Percentiles rank a stretch among this genome's conserved stretches.
Conservation (phyloP, 2,113 vertebrate species). For the Puma concolor region DNA sequence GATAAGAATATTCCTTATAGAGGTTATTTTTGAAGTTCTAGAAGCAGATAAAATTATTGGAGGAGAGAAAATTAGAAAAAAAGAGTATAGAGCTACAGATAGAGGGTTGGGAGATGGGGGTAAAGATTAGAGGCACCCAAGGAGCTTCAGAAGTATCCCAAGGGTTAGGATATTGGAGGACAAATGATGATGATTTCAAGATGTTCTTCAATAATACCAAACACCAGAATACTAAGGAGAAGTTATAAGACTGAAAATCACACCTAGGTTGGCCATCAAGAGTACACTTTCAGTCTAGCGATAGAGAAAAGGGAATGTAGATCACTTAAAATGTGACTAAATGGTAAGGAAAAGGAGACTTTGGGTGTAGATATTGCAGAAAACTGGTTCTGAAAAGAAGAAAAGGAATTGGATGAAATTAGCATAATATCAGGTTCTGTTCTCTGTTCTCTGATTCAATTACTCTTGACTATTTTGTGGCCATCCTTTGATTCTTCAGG, state of each 20-base stretch:
- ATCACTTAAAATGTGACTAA: neutral
- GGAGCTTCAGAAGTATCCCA: neutral
- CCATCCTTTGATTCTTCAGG: neutral
- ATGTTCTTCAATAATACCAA: neutral
- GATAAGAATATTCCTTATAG: neutral
- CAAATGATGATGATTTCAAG: neutral
- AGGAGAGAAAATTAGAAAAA: neutral
- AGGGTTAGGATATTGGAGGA: no score
- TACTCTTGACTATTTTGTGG: neutral
- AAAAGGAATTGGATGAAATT: neutral
- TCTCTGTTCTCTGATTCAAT: neutral
- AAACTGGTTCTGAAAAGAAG: neutral
- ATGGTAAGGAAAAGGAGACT: neutral
- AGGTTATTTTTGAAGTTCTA: neutral
- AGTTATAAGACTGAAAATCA: neutral
- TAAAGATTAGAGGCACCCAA: no score
- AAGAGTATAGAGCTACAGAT: no score
- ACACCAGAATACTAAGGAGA: neutral
- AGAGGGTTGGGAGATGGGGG: neutral
- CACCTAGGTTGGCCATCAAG: neutral
- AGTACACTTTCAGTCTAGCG: neutral
- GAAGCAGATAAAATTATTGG: neutral
- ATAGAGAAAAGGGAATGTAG: neutral
- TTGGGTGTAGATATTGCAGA: neutral
- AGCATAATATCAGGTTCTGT: neutral